These are phyloP conservation scores for Rhagonycha lutea DNA, from an alignment of 2,888 invertebrate genomes.

Conservation along the genomic window DNA sequence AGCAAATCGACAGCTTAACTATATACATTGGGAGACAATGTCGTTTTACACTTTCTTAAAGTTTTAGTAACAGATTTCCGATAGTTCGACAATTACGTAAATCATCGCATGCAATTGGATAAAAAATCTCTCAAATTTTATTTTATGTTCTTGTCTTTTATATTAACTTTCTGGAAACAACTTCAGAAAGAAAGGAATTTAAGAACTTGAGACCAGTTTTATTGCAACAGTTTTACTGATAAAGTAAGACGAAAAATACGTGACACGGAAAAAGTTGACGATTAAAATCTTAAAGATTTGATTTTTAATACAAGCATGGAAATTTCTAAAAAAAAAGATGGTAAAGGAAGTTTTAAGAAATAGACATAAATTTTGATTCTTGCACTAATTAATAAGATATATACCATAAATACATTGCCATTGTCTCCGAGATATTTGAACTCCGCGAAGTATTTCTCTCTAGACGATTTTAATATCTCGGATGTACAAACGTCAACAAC, in stretches of 20 bases:
- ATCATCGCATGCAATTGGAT: not conserved
- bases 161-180: not conserved
- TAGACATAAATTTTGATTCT: too few relatives aligned
- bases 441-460: too few relatives aligned
- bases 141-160: not conserved
- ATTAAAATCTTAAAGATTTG: not conserved
- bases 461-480: too few relatives aligned
- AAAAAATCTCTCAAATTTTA: not conserved
- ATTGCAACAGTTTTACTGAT: not conserved
- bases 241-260: not conserved
- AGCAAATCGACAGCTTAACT: not conserved
- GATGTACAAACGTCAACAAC: too few relatives aligned
- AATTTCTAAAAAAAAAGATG: not conserved
- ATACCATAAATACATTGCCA: too few relatives aligned
- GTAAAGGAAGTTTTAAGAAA: too few relatives aligned
- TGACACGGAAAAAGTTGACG: not conserved
- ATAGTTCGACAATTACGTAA: not conserved
- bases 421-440: too few relatives aligned
- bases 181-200: not conserved
- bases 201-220: not conserved
- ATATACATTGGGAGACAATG: not conserved
- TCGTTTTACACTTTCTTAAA: not conserved
- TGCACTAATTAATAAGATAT: too few relatives aligned
- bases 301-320: not conserved
- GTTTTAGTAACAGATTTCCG: not conserved